Evolutionary conservation across 2,797 vertebrate genomes (phyloP), one percentile per base, ranked within the genome.

Genomic region (Harpagifer antarcticus): DNA sequence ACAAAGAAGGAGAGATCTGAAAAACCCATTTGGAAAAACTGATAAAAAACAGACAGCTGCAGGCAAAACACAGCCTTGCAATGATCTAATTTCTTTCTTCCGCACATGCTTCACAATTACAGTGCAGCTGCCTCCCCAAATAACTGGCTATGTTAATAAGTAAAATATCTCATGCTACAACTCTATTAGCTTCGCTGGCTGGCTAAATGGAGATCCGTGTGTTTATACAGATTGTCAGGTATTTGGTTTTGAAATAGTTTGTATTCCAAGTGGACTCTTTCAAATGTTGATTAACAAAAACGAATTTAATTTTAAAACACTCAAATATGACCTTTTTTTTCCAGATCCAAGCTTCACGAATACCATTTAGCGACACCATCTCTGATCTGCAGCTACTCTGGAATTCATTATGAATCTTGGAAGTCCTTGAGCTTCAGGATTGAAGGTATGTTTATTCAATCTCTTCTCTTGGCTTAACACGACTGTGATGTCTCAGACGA

Each of bases 51-150:
- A 90, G 88, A 83, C 79, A 84, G 88, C 87, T 89, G 78, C 73
- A 74, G 86, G 83, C 82, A 78, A 93, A 93, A 90, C 90, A 83
- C 74, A 79, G 85, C 72, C 48, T 91, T 40, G 55, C 78, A 72
- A 76, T 93, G 83, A 94, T 94, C 86, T 89, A 84, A 94, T 95
- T 94, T 94, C 81, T 85, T 88, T 91, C 91, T 91, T 93, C 93
- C 69, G 88, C 89, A 90, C 92, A 91, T 92, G 93, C 90, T 91
- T 88, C 79, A 82, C 88, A 89, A 92, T 93, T 91, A 93, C 76
- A 58, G 76, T 81, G 82, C 79, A 87, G 90, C 90, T 92, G 93
- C 90, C 82, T 81, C 66, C 70, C 76, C 71, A 86, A 83, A 90
- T 92, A 82, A 90, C 78, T 72, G 78, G 31, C 60, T 54, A 74